Conservation (phyloP, 2,113 vertebrate genomes). For the Naja naja region DNA sequence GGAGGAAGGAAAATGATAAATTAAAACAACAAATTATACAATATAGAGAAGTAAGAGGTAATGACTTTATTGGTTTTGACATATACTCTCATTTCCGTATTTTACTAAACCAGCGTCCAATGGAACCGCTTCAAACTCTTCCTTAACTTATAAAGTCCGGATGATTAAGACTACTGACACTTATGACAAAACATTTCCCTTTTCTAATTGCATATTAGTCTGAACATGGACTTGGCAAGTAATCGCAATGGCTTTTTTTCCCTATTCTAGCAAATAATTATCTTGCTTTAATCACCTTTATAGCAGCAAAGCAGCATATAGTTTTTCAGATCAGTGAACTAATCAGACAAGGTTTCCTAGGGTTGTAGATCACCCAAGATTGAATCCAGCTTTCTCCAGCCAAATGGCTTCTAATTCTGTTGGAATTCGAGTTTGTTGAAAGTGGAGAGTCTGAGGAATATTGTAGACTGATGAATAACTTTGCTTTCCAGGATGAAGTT, state of each 20-base stretch:
- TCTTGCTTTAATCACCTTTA: neutral
- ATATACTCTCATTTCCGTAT: neutral
- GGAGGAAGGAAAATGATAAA: neutral
- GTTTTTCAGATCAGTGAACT: neutral
- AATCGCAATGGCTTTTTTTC: neutral
- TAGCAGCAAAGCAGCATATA: neutral
- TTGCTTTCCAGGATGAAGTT: neutral
- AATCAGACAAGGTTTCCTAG: neutral
- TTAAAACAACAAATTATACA: neutral
- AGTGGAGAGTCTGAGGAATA: neutral
- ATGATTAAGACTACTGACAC: neutral
- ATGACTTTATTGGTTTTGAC: neutral
- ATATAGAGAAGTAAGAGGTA: neutral
- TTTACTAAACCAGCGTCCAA: neutral
- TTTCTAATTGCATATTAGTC: neutral
- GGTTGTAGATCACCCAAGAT: neutral
- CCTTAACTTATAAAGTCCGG: neutral
- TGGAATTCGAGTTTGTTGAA: neutral
- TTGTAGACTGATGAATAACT: neutral
- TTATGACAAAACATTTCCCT: neutral
- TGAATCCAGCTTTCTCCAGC: neutral
- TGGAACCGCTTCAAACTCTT: neutral
- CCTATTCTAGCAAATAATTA: neutral
- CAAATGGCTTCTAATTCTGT: neutral
- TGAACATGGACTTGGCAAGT: neutral